Percentiles rank a stretch among this genome's conserved stretches.
Conservation (phyloP, 1,140 invertebrate genomes). For the Euura saliciscinereae region DNA sequence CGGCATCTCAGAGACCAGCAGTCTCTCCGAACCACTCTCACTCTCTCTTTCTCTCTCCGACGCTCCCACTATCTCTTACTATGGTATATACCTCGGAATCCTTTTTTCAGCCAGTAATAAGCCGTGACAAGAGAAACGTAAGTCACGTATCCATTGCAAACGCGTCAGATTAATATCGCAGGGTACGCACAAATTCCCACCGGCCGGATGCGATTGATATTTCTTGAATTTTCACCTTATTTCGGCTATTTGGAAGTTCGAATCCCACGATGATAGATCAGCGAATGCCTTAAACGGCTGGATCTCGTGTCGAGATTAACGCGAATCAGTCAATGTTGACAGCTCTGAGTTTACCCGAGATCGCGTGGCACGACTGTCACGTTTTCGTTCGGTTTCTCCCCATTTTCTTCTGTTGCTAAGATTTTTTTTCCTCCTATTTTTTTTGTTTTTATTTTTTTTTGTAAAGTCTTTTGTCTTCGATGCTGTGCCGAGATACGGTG, state of each 20-base stretch:
- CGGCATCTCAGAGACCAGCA: conserved; percentile 15
- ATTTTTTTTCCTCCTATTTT: conserved; percentile 12
- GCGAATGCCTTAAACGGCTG: neutral
- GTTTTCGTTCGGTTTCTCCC: neutral
- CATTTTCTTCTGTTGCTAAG: conserved; percentile 26
- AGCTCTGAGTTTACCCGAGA: neutral
- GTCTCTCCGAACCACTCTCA: conserved; percentile 35
- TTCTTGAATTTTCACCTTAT: no score
- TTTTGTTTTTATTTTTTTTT: conserved; percentile 13
- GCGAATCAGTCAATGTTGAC: conserved; percentile 6
- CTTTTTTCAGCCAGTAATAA: conserved; percentile 45
- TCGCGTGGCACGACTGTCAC: conserved; percentile 1
- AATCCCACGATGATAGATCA: conserved; percentile 5
- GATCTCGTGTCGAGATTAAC: neutral
- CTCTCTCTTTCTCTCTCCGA: no score
- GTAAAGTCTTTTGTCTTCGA: conserved; percentile 43
- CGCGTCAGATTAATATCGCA: conserved; percentile 15
- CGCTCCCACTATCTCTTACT: neutral
- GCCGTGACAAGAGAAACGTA: conserved; percentile 56
- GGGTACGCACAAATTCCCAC: no score
- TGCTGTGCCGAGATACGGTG: conserved; percentile 41
- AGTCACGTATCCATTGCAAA: conserved; percentile 56
- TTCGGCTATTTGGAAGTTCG: neutral
- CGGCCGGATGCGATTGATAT: no score
- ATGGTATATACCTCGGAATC: conserved; percentile 30